Percentiles rank a stretch among this genome's conserved stretches.
These are phyloP conservation scores for Limosa lapponica DNA, from an alignment of 2,797 vertebrate genomes.

Conservation along the genomic window DNA sequence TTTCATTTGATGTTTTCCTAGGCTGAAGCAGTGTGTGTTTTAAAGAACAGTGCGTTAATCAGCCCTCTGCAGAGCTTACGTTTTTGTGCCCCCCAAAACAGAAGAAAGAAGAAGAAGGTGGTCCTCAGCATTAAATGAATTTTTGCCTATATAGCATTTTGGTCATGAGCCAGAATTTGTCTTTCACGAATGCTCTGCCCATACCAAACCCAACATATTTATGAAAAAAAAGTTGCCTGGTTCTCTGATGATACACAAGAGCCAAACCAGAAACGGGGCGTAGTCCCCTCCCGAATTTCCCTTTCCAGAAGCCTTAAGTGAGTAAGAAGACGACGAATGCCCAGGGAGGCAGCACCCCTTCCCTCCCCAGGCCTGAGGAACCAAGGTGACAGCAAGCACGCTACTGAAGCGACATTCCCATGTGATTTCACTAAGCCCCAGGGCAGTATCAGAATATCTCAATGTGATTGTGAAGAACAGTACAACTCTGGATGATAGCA, in stretches of 20 bases:
- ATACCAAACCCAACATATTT: accelerated
- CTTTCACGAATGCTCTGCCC: neutral
- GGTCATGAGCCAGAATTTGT: neutral
- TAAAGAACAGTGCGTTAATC: neutral
- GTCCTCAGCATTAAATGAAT: too few relatives aligned
- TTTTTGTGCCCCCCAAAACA: neutral
- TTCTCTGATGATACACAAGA: neutral
- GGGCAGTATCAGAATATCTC: neutral
- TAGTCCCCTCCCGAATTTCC: neutral
- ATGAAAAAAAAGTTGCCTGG: neutral
- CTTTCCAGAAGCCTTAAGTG: neutral
- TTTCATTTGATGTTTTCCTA: neutral
- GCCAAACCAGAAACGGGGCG: neutral
- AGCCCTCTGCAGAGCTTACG: neutral
- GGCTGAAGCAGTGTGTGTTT: neutral
- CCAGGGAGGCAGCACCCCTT: too few relatives aligned
- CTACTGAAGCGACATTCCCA: neutral
- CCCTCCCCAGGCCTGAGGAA: neutral
- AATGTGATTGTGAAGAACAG: neutral
- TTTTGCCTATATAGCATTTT: neutral
- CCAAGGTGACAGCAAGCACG: neutral
- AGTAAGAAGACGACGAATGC: neutral
- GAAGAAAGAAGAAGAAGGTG: neutral
- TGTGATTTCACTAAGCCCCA: neutral
- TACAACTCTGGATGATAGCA: neutral